Evolutionary conservation across 2,888 invertebrate genomes (phyloP).

Genomic region (Alentia gelatinosa): DNA sequence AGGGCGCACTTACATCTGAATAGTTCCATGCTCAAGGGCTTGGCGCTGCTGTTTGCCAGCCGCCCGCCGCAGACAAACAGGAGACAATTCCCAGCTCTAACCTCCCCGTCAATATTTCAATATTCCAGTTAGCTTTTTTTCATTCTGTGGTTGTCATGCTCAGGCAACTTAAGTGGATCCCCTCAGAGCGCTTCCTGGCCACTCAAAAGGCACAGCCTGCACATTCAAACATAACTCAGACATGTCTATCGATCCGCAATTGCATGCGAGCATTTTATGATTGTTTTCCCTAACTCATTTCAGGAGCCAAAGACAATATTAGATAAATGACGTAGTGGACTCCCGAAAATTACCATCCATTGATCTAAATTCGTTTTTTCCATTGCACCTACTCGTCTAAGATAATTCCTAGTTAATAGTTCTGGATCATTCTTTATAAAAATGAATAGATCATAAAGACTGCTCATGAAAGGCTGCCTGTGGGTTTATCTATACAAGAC

Average conservation of each 20-base stretch:
- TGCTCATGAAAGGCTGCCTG: no score
- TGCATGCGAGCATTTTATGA: background rate
- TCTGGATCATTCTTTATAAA: no score
- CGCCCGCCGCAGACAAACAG: background rate
- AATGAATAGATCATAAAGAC: no score
- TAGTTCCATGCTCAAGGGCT: background rate
- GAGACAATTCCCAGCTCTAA: background rate
- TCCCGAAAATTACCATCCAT: no score
- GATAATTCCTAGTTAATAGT: no score
- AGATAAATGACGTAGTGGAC: background rate
- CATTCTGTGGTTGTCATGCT: background rate
- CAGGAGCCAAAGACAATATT: background rate
- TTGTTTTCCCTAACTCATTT: background rate
- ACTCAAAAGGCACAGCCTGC: background rate
- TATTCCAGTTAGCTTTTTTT: background rate
- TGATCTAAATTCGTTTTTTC: no score
- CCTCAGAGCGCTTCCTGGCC: background rate
- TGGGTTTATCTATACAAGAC: no score
- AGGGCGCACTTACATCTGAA: background rate
- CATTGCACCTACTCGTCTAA: no score
- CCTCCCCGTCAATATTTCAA: background rate
- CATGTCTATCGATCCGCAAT: background rate
- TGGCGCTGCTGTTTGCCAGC: background rate
- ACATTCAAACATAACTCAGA: background rate
- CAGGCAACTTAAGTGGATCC: background rate